Evolutionary conservation across 2,888 invertebrate species (phyloP).

Genomic region (Philereme vetulata): DNA sequence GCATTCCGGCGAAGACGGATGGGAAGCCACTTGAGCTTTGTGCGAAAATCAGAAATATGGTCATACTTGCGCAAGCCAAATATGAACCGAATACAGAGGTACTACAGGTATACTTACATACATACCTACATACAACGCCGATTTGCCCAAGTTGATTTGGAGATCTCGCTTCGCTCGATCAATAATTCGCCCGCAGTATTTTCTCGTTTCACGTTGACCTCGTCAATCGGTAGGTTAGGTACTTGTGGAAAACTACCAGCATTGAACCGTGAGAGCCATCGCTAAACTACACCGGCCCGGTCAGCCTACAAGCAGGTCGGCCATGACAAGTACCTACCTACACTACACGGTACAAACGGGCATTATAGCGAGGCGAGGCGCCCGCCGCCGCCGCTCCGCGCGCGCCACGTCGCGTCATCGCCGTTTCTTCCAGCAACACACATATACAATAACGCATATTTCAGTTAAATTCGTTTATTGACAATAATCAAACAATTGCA

Average conservation of each 20-base stretch:
- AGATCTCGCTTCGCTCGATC: too few species aligned
- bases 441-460: slow-evolving; percentile 25
- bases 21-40: too few species aligned
- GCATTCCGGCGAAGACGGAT: too few species aligned
- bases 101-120: too few species aligned
- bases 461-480: slow-evolving; percentile 51
- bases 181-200: too few species aligned
- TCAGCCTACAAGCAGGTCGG: neutral
- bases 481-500: slow-evolving; percentile 74
- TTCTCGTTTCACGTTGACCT: too few species aligned
- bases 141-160: too few species aligned
- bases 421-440: neutral
- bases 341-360: neutral
- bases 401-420: neutral
- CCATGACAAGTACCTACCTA: neutral
- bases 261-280: neutral
- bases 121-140: neutral
- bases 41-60: too few species aligned
- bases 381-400: neutral
- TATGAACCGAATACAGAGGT: too few species aligned
- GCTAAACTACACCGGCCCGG: neutral
- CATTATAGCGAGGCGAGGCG: neutral
- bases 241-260: neutral
- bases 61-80: too few species aligned
- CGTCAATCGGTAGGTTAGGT: neutral